These are phyloP conservation scores for Crax fasciolata DNA, from an alignment of 2,797 vertebrate species.

Conservation along the genomic window DNA sequence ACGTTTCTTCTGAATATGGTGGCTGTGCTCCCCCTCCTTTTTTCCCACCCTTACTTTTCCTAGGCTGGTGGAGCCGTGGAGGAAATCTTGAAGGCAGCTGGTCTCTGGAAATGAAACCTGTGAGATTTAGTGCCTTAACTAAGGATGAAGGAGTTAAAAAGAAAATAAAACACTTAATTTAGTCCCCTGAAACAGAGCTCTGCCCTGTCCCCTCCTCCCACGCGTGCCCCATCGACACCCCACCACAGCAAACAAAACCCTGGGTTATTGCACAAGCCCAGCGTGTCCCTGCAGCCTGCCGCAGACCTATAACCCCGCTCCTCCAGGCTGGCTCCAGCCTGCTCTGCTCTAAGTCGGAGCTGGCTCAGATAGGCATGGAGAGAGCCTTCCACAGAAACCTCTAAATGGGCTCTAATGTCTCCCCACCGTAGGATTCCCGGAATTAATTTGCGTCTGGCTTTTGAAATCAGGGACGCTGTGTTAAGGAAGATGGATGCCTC, in stretches of 20 bases:
- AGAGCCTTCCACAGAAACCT: constrained; percentile 74
- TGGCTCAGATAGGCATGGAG: constrained; percentile 29
- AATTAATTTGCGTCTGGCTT: constrained; percentile 75
- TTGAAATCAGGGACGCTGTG: constrained; percentile 39
- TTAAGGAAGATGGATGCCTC: constrained; percentile 73
- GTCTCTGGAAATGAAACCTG: background rate
- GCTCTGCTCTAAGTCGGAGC: background rate
- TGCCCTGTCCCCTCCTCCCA: background rate
- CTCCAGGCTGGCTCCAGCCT: constrained; percentile 52
- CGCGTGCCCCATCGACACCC: rapidly evolving
- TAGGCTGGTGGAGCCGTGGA: background rate
- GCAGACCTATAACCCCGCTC: constrained; percentile 31
- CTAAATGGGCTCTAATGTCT: constrained; percentile 70
- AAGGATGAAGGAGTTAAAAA: constrained; percentile 11
- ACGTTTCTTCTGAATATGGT: background rate
- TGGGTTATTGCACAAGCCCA: background rate
- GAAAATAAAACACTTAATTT: background rate
- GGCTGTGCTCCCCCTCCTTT: background rate
- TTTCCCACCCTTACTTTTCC: background rate
- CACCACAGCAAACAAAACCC: background rate
- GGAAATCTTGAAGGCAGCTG: background rate
- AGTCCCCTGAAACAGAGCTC: background rate
- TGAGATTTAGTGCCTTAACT: background rate
- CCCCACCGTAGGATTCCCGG: constrained; percentile 55
- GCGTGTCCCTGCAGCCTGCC: background rate